Evolutionary conservation across 2,797 vertebrate genomes (phyloP), one percentile per base, ranked within the genome.

Genomic region (Dryobates pubescens): DNA sequence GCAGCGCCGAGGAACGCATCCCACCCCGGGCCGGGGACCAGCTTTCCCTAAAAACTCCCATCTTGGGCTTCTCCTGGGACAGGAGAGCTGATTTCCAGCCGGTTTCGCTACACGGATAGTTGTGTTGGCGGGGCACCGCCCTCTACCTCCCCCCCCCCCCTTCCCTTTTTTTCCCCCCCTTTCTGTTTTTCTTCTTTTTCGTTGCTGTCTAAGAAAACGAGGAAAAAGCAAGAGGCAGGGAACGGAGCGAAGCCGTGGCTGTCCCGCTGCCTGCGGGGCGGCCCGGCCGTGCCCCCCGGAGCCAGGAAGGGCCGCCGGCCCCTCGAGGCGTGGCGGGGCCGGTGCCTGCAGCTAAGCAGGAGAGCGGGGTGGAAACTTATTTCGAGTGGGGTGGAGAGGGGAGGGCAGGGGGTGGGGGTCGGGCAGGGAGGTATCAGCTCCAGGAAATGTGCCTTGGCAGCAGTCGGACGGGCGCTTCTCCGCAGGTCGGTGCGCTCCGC

Each of bases 401-500:
- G 76, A 58, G 85, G 92, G 81, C 49, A 57, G 79, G 82, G 90
- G 92, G 92, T 62, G 92, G 94, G 94, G 93, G 89, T 93, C 91
- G 86, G 86, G 88, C 86, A 95, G 92, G 91, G 94, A 95, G 92
- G 91, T 93, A 91, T 94, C 91, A 90, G 83, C 93, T 92, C 73
- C 89, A 83, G 91, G 94, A 93, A 94, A 95, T 95, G 93, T 94
- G 70, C 84, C 83, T 90, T 70, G 89, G 94, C 93, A 94, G 93
- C 86, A 94, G 93, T 93, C 58, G 83, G 89, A 90, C 93, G 83
- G 93, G 86, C n/a, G 86, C 91, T 94, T 94, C 73, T 54, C 86
- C 65, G 89, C 93, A 93, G 93, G 87, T 92, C 30, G 77, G 32
- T 88, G 83, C 29, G 68, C 26, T 70, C 13, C 16, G 19, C 67